phyloP scores from a whole-genome alignment of 2,113 vertebrate genomes.

The Eurystomus gularis region DNA sequence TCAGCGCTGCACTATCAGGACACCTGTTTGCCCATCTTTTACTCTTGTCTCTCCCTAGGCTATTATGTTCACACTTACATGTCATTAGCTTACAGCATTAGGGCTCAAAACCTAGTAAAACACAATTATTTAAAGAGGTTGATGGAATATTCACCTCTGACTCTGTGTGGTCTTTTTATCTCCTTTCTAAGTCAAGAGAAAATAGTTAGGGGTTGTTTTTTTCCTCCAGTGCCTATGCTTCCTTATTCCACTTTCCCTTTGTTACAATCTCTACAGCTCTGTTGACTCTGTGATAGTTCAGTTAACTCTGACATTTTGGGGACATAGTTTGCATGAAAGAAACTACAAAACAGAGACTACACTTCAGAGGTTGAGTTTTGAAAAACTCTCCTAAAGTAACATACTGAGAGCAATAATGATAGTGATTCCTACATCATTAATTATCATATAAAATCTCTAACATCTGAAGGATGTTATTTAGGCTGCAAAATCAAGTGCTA shows the following conservation, averaged over 20 bases:
- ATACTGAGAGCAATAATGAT: not conserved
- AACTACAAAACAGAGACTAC: not conserved
- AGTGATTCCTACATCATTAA: constrained; percentile 1
- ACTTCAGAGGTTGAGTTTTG: not conserved
- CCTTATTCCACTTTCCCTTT: not conserved
- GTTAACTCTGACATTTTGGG: constrained; percentile 48
- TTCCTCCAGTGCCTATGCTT: not conserved
- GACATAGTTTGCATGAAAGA: constrained; percentile 34
- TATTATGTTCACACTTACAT: not conserved
- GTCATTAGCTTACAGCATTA: not conserved
- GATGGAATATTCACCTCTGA: not conserved
- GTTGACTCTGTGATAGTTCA: constrained; percentile 22
- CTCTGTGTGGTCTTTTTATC: not conserved
- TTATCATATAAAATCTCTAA: not conserved
- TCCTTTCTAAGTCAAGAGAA: not conserved
- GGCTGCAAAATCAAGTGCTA: not conserved
- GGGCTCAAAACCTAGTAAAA: not conserved
- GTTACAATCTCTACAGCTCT: not conserved
- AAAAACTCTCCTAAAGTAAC: not conserved
- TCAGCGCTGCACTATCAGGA: not conserved
- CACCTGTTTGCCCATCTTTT: not conserved
- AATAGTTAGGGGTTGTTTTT: not conserved
- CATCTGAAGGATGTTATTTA: not conserved
- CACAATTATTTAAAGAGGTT: not conserved
- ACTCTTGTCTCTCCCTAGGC: not conserved